Conservation (phyloP, 1,140 invertebrate genomes). For the Heliconius himera region DNA sequence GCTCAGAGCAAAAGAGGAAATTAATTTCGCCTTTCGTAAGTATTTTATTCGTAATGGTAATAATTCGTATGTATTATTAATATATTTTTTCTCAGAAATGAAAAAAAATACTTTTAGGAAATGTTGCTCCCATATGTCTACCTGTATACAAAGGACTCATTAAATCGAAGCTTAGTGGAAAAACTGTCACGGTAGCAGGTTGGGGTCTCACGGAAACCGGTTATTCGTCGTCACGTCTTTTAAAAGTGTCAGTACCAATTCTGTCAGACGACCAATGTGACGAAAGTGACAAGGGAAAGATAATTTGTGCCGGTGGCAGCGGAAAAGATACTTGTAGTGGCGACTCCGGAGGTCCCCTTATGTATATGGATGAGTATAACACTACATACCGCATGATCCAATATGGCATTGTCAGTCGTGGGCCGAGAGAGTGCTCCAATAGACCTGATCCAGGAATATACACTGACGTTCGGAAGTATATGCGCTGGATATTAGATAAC, state of each 20-base stretch:
- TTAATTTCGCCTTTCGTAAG: slow-evolving; percentile 39
- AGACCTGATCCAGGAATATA: slow-evolving; percentile 34
- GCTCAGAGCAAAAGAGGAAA: slow-evolving; percentile 29
- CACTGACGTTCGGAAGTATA: slow-evolving; percentile 42
- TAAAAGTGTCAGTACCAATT: neutral
- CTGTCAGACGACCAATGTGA: neutral
- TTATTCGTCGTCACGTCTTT: neutral
- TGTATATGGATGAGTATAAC: slow-evolving; percentile 31
- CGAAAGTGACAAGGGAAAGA: neutral
- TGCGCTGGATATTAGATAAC: slow-evolving; percentile 49
- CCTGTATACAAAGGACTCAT: neutral
- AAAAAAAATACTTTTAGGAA: neutral
- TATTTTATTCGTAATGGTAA: neutral
- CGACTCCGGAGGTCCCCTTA: slow-evolving; percentile 48
- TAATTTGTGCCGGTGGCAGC: slow-evolving; percentile 40
- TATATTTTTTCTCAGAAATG: too few relatives aligned
- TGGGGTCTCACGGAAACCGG: slow-evolving; percentile 2
- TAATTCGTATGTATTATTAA: too few relatives aligned
- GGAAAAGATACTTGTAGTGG: slow-evolving; percentile 43
- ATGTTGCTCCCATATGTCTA: neutral
- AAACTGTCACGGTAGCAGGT: neutral
- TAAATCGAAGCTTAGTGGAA: neutral
- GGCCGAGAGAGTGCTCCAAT: too few relatives aligned
- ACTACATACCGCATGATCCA: slow-evolving; percentile 31
- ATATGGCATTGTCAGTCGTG: slow-evolving; percentile 38